phyloP scores from a whole-genome alignment of 2,113 vertebrate genomes.

The Heteronetta atricapilla region DNA sequence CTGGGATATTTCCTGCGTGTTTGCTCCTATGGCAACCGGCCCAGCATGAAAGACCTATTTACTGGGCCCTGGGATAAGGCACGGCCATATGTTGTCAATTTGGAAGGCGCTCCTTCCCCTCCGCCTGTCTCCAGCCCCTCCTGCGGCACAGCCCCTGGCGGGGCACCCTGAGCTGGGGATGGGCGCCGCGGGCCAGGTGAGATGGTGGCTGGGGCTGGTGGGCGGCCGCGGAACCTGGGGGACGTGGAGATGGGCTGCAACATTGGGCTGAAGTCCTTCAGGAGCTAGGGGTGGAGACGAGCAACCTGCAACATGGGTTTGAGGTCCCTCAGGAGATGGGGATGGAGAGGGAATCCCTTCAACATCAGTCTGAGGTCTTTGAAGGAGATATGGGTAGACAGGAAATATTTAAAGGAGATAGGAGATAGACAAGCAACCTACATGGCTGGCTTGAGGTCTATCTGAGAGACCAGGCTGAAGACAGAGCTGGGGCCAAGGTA shows the following conservation, averaged over 20 bases:
- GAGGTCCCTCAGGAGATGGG: not conserved
- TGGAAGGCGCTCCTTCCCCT: conserved; percentile 47
- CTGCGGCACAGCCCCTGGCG: fast-evolving
- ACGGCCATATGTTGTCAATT: conserved; percentile 80
- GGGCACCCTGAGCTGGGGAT: fast-evolving
- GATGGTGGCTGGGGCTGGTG: not conserved
- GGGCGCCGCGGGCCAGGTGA: not conserved
- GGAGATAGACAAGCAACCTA: not conserved
- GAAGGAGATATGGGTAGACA: not conserved
- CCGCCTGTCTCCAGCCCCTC: not conserved
- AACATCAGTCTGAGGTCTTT: not conserved
- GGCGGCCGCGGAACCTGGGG: not conserved
- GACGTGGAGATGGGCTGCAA: not conserved
- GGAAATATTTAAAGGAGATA: fast-evolving
- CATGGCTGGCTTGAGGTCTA: not conserved
- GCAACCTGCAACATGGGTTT: too few species aligned
- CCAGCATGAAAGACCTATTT: conserved; percentile 75
- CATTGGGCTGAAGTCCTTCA: fast-evolving
- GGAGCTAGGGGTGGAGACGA: not conserved
- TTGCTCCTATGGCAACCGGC: conserved; percentile 76
- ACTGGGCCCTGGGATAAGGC: conserved; percentile 69
- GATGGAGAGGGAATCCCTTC: not conserved
- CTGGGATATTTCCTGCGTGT: conserved; percentile 82
- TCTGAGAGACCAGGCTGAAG: not conserved
- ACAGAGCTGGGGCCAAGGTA: not conserved